Percentiles rank a stretch among this genome's conserved stretches.
Evolutionary conservation across 2,888 invertebrate genomes (phyloP).

Genomic region (Drosophila recens): DNA sequence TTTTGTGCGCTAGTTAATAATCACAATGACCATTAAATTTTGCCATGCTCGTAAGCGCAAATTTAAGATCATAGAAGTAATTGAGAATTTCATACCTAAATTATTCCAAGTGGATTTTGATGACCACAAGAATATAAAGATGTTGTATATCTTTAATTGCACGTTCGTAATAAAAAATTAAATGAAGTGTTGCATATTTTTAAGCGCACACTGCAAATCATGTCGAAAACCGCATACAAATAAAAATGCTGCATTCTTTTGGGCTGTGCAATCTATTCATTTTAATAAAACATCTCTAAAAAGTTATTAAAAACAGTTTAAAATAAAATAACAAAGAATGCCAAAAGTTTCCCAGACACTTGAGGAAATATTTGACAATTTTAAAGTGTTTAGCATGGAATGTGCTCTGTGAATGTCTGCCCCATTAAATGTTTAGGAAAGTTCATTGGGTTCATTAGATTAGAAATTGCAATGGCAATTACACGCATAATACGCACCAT

Average conservation of each 20-base stretch:
- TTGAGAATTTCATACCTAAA: background rate
- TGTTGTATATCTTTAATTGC: background rate
- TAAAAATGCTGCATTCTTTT: background rate
- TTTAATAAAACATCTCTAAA: background rate
- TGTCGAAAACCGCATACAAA: background rate
- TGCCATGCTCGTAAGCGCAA: background rate
- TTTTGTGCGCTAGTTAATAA: background rate
- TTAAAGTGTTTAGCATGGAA: conserved; percentile 1
- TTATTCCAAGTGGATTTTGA: too few relatives aligned
- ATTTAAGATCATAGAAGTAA: background rate
- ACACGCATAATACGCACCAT: conserved; percentile 77
- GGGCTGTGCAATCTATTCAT: background rate
- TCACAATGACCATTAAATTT: background rate
- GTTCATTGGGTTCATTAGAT: conserved; percentile 58
- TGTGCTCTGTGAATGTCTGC: conserved; percentile 2
- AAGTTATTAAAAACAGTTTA: background rate
- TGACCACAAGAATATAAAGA: background rate
- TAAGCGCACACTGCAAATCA: background rate
- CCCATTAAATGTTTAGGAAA: conserved; percentile 45
- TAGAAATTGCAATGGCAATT: conserved; percentile 66
- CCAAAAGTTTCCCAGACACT: conserved; percentile 9
- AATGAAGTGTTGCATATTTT: background rate
- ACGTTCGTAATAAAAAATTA: background rate
- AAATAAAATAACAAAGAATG: conserved; percentile 1
- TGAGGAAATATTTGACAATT: conserved; percentile 10